A percentile compares a stretch with the other conserved stretches of the same genome.
Conservation (phyloP, 2,113 vertebrate genomes). For the Elaphurus davidianus region DNA sequence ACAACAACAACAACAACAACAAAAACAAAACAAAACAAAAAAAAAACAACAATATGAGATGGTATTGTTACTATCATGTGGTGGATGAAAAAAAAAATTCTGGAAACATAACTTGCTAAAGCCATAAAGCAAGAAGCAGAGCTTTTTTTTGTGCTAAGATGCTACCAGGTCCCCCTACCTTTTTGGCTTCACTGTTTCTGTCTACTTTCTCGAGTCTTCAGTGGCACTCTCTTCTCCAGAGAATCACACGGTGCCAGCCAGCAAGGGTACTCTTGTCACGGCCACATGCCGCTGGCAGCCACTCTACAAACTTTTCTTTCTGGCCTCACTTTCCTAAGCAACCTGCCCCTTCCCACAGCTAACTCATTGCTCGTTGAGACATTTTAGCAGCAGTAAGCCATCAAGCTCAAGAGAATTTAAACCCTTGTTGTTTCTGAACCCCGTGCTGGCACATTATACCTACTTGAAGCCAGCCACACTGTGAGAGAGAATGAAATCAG, state of each 20-base stretch:
- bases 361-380: conserved; percentile 32
- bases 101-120: not conserved
- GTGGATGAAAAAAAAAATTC: not conserved
- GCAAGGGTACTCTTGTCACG: accelerated
- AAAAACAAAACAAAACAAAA: too few relatives aligned
- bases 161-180: not conserved
- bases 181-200: not conserved
- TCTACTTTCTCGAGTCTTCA: not conserved
- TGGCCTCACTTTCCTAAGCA: not conserved
- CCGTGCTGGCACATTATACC: conserved; percentile 38
- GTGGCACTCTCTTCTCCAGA: not conserved
- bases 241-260: too few relatives aligned
- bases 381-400: conserved; percentile 56
- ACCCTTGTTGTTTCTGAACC: conserved; percentile 20
- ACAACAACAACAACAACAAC: too few relatives aligned
- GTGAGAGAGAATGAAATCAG: conserved; percentile 5
- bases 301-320: not conserved
- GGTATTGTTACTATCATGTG: not conserved
- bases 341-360: not conserved
- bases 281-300: not conserved
- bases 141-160: not conserved
- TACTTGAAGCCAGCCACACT: not conserved
- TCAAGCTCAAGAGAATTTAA: conserved; percentile 57
- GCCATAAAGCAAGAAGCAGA: not conserved
- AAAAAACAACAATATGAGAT: not conserved